These are phyloP conservation scores for Caenorhabditis remanei DNA, from an alignment of 1,140 invertebrate species.

Conservation along the genomic window DNA sequence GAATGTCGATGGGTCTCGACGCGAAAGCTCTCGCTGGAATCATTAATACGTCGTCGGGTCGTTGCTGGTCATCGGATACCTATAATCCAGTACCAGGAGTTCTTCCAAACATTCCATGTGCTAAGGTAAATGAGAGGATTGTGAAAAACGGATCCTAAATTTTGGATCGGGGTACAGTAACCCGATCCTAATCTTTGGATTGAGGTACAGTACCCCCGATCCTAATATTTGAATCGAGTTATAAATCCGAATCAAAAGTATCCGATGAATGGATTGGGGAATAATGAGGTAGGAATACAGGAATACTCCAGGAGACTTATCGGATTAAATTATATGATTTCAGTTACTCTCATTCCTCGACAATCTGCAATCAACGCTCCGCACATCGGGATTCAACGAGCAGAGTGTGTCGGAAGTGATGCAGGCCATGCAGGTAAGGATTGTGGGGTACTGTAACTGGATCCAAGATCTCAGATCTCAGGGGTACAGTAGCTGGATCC, in stretches of 20 bases:
- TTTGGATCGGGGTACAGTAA: too few relatives aligned
- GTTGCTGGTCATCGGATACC: slow-evolving; percentile 94
- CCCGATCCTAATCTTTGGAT: too few relatives aligned
- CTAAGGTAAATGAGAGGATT: slow-evolving; percentile 79
- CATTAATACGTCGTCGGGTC: slow-evolving; percentile 92
- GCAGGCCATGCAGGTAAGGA: slow-evolving; percentile 86
- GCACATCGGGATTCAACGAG: slow-evolving; percentile 89
- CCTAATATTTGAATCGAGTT: too few relatives aligned
- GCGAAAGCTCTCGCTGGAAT: slow-evolving; percentile 89
- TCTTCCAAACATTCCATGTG: slow-evolving; percentile 85
- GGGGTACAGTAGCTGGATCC: too few relatives aligned
- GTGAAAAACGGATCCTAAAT: too few relatives aligned
- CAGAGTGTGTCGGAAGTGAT: slow-evolving; percentile 89
- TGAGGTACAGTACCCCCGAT: too few relatives aligned
- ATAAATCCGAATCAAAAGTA: slow-evolving; percentile 62
- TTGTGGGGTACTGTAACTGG: too few relatives aligned
- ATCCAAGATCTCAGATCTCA: too few relatives aligned
- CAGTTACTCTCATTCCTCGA: slow-evolving; percentile 77
- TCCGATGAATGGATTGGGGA: slow-evolving; percentile 70
- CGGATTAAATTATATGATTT: too few relatives aligned
- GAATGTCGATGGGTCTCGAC: slow-evolving; percentile 91
- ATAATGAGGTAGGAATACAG: slow-evolving; percentile 70
- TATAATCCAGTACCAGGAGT: slow-evolving; percentile 97
- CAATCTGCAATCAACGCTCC: slow-evolving; percentile 83
- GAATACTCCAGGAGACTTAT: slow-evolving; percentile 31